Base-by-base conservation (phyloP, 2,113 vertebrate species). In the mouse (Mus musculus) region DNA sequence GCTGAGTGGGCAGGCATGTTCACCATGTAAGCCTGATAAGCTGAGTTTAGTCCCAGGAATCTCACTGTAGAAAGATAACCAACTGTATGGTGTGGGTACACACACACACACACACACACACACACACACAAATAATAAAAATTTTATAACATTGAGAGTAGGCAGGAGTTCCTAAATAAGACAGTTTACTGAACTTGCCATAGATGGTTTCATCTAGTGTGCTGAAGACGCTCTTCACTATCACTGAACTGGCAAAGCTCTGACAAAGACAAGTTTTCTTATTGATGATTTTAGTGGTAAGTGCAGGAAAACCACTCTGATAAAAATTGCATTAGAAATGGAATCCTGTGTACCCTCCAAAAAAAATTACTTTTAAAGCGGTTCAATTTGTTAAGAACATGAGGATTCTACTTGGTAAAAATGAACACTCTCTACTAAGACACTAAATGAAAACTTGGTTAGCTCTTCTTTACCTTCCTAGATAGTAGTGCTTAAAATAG, bases 291-390 rank as follows among this genome's bases (percentile, higher is more conserved):
- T 92, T 24, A 10, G 69, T 88, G 4, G 80, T 77, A 46, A 46
- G 16, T 22, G 80, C 65, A 54, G 82, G 46, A 92, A 28, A 19
- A 89, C n/a, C 72, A 39, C 9, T 52, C 1, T 77, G 67, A 96
- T n/a, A 75, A 59, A 78, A 96, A 95, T 92, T 67, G 42, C 54
- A 10, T 28, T 94, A 39, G 56, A 97, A 97, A 97, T 93, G 39
- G 93, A 67, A 78, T 95, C 95, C 93, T 36, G 5, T 86, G 52
- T 12, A 30, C 0, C 49, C 49, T 7, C 49, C 49, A 5, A 7
- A 69, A 69, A 16, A 97, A 89, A 88, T 42, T 89, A 89, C 92
- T 49, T 92, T 90, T 95, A 56, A 94, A 67, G 67, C 67, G 17
- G 42, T 61, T 59, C 33, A 7, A 65, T 96, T 94, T 95, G 88